Evolutionary conservation across 2,113 vertebrate species (phyloP).

Genomic region (Potamarius usumacintae): DNA sequence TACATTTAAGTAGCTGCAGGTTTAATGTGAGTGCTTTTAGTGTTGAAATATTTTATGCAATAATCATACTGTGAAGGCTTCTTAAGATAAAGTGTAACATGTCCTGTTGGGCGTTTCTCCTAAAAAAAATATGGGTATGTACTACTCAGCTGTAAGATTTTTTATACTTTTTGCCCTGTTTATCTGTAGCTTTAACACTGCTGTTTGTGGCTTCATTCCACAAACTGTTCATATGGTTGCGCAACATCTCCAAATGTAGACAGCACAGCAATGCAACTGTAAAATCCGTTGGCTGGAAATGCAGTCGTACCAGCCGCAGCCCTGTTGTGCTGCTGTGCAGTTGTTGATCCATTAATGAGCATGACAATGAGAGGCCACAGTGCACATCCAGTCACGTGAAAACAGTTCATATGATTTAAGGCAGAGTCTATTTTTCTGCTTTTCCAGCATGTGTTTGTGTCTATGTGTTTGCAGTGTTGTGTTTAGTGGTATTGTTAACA

Average conservation of each 20-base stretch:
- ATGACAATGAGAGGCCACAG: constrained; percentile 9
- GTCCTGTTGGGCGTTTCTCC: neutral
- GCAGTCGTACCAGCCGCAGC: neutral
- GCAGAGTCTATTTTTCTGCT: constrained; percentile 13
- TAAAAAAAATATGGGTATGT: neutral
- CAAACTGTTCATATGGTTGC: neutral
- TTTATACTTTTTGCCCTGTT: neutral
- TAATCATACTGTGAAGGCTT: neutral
- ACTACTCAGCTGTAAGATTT: neutral
- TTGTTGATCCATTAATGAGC: constrained; percentile 22
- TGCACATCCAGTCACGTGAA: constrained; percentile 9
- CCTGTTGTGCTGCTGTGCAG: constrained; percentile 4
- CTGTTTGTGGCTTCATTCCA: neutral
- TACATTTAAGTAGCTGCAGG: neutral
- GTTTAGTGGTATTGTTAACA: neutral
- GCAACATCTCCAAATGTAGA: neutral
- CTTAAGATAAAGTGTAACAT: neutral
- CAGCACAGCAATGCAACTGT: neutral
- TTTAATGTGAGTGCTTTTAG: neutral
- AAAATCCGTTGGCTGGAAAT: constrained; percentile 21
- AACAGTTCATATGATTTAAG: constrained; percentile 8
- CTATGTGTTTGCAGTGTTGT: constrained; percentile 4
- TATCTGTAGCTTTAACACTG: neutral
- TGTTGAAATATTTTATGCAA: neutral
- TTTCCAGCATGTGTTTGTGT: neutral